Evolutionary conservation across 2,797 vertebrate species (phyloP).

Genomic region (Gallinago stenura): DNA sequence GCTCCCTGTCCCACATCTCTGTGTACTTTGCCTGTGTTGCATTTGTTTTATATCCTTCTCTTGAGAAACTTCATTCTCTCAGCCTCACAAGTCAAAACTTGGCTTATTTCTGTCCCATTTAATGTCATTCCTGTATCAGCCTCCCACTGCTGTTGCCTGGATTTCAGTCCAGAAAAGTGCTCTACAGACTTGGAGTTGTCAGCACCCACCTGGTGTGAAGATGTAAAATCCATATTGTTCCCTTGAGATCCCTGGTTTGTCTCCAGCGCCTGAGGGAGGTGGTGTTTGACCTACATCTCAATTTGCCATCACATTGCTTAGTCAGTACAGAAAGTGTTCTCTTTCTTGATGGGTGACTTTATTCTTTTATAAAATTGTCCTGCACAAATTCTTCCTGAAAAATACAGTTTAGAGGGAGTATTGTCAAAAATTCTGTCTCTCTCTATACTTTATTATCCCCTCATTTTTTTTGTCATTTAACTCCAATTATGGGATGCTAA

Average conservation of each 20-base stretch:
- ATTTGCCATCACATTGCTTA: not conserved
- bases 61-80: not conserved
- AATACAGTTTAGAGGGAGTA: conserved; percentile 76
- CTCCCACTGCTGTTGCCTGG: not conserved
- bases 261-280: not conserved
- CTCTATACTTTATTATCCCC: conserved; percentile 79
- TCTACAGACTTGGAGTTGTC: not conserved
- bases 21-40: too few relatives aligned
- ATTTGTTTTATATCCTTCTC: accelerated
- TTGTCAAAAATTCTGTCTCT: conserved; percentile 80
- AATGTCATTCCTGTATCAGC: not conserved
- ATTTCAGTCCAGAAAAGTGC: not conserved
- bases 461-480: conserved; percentile 87
- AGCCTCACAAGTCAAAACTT: accelerated
- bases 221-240: accelerated
- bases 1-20: not conserved
- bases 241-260: not conserved
- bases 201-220: not conserved
- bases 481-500: conserved; percentile 88
- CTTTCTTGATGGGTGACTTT: conserved; percentile 36
- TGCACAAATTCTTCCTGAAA: conserved; percentile 64
- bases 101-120: not conserved
- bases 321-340: not conserved
- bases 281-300: not conserved
- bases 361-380: conserved; percentile 67